A percentile compares a stretch with the other conserved stretches of the same genome.
Conservation (phyloP, 2,888 invertebrate species). For the Drosophila algonquin region DNA sequence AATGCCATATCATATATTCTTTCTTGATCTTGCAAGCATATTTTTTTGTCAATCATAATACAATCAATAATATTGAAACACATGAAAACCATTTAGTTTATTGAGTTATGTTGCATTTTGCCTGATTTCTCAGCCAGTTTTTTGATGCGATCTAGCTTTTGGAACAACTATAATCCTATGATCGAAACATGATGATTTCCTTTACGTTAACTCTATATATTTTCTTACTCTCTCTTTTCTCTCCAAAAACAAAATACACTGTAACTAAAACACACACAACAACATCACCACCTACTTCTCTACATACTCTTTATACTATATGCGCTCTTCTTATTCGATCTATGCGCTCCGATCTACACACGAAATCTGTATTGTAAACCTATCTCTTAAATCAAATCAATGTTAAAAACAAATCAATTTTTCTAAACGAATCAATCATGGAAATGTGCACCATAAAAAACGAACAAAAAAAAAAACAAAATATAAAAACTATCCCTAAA, state of each 20-base stretch:
- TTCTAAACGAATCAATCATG: neutral
- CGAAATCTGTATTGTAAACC: neutral
- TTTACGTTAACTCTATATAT: conserved; percentile 55
- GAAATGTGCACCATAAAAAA: conserved; percentile 1
- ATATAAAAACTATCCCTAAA: conserved; percentile 30
- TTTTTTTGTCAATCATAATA: conserved; percentile 20
- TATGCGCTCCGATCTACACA: conserved; percentile 19
- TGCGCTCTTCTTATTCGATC: neutral
- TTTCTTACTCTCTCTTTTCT: conserved; percentile 59
- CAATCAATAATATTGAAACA: conserved; percentile 31
- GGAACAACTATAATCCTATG: conserved; percentile 33
- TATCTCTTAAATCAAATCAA: neutral
- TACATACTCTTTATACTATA: conserved; percentile 9
- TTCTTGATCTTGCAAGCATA: conserved; percentile 41
- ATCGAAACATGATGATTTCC: conserved; percentile 43
- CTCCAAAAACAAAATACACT: conserved; percentile 22
- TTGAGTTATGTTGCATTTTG: conserved; percentile 67
- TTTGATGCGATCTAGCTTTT: conserved; percentile 28
- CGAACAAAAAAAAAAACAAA: conserved; percentile 18
- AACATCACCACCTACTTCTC: conserved; percentile 18
- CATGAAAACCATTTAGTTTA: conserved; percentile 46
- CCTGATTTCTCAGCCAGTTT: conserved; percentile 56
- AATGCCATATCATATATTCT: conserved; percentile 14
- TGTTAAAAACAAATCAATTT: neutral
- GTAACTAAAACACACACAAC: neutral